Percentiles rank a stretch among this genome's conserved stretches.
These are phyloP conservation scores for Xestobium rufovillosum DNA, from an alignment of 2,888 invertebrate species.

Conservation along the genomic window DNA sequence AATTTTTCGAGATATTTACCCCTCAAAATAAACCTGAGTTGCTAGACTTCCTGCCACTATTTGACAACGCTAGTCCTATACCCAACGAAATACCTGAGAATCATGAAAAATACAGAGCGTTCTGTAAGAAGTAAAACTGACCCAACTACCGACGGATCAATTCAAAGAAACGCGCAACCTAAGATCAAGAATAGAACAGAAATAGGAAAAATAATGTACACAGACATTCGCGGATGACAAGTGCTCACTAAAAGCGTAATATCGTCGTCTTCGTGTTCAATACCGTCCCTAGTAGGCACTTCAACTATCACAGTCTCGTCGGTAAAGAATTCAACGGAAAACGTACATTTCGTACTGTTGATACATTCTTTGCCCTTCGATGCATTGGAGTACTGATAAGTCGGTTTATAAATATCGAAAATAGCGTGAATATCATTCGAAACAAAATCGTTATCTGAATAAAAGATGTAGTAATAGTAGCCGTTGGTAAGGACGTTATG, in stretches of 20 bases:
- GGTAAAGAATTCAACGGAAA: slow-evolving; percentile 63
- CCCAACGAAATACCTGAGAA: no score
- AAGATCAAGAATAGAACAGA: slow-evolving; percentile 67
- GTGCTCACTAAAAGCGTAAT: slow-evolving; percentile 64
- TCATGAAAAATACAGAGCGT: no score
- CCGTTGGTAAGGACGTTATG: slow-evolving; percentile 70
- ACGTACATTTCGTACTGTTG: slow-evolving; percentile 70
- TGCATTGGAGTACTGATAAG: slow-evolving; percentile 68
- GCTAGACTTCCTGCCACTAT: no score
- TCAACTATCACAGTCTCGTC: slow-evolving; percentile 77
- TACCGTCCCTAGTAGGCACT: slow-evolving; percentile 73
- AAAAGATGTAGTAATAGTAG: slow-evolving; percentile 85
- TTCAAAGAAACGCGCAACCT: slow-evolving; percentile 74
- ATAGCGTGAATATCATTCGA: slow-evolving; percentile 75
- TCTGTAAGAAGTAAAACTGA: no score
- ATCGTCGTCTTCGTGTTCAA: slow-evolving; percentile 68
- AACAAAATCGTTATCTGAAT: slow-evolving; percentile 75
- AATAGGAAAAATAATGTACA: slow-evolving; percentile 75
- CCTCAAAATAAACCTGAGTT: no score
- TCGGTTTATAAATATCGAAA: slow-evolving; percentile 79
- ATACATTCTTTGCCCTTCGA: slow-evolving; percentile 61
- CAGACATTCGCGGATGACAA: slow-evolving; percentile 70
- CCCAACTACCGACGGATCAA: no score
- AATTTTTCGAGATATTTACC: no score
- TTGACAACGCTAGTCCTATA: no score